These are phyloP conservation scores for Damaliscus lunatus DNA, from an alignment of 2,113 vertebrate species.

Conservation along the genomic window DNA sequence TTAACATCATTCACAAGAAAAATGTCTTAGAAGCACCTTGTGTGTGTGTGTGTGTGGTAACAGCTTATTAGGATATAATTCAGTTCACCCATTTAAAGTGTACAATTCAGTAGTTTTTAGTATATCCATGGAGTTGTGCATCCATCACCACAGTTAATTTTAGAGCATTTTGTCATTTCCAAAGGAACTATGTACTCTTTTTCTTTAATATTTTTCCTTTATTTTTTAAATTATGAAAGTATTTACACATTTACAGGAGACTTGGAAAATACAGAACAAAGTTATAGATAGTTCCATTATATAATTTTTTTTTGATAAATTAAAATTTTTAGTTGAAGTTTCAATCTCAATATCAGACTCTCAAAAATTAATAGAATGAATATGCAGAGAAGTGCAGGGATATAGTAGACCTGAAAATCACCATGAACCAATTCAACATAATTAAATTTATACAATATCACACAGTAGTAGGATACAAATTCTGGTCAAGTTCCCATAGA, in stretches of 20 bases:
- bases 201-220: not conserved
- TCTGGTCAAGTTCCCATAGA: not conserved
- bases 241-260: not conserved
- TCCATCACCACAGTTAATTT: not conserved
- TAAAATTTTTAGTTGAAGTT: not conserved
- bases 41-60: not conserved
- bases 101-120: not conserved
- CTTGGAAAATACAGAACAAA: not conserved
- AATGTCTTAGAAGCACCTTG: not conserved
- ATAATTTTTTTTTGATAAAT: not conserved
- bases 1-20: not conserved
- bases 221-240: not conserved
- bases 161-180: not conserved
- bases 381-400: not conserved
- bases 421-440: not conserved
- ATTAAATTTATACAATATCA: not conserved
- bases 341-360: not conserved
- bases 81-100: not conserved
- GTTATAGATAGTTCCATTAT: not conserved
- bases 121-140: not conserved
- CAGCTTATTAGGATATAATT: not conserved
- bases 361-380: not conserved
- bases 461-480: not conserved
- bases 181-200: not conserved
- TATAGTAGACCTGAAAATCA: not conserved